Conservation (phyloP, 92 coral and sea anemone genomes). For the Pocillopora meandrina region DNA sequence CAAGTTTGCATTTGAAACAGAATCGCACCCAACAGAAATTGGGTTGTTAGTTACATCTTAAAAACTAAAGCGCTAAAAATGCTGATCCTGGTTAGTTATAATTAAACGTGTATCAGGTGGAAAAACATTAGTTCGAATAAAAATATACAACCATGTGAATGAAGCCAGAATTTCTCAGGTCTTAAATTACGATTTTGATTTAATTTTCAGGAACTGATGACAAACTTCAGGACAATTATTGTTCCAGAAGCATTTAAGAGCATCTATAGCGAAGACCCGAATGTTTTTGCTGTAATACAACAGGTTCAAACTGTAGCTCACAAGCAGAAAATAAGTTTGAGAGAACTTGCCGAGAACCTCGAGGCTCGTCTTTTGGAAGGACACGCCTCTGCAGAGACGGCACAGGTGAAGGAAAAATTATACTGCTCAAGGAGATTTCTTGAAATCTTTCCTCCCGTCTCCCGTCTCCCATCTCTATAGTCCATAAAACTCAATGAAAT, state of each 20-base stretch:
- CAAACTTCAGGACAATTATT: constrained; percentile 94
- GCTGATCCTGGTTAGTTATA: too few species aligned
- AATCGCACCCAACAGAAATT: too few species aligned
- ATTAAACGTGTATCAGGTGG: too few species aligned
- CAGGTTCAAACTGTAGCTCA: constrained; percentile 66
- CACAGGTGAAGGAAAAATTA: constrained; percentile 31
- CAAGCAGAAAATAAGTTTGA: constrained; percentile 47
- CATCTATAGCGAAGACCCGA: constrained; percentile 76
- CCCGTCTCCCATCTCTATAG: too few species aligned
- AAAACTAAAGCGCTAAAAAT: too few species aligned
- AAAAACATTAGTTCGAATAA: neutral
- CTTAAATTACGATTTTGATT: neutral
- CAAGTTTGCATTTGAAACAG: too few species aligned
- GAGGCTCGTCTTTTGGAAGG: constrained; percentile 55
- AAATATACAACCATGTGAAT: neutral
- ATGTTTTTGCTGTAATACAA: constrained; percentile 76
- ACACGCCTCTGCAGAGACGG: neutral
- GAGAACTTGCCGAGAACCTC: constrained; percentile 46
- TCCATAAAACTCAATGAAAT: too few species aligned
- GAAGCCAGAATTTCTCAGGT: too few species aligned
- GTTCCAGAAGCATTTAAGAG: constrained; percentile 96
- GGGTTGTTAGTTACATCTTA: too few species aligned
- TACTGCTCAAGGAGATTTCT: too few species aligned
- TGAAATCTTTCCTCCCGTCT: too few species aligned
- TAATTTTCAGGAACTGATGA: constrained; percentile 79